Base-by-base conservation (phyloP, 2,797 vertebrate genomes). In the Arremon aurantiirostris region DNA sequence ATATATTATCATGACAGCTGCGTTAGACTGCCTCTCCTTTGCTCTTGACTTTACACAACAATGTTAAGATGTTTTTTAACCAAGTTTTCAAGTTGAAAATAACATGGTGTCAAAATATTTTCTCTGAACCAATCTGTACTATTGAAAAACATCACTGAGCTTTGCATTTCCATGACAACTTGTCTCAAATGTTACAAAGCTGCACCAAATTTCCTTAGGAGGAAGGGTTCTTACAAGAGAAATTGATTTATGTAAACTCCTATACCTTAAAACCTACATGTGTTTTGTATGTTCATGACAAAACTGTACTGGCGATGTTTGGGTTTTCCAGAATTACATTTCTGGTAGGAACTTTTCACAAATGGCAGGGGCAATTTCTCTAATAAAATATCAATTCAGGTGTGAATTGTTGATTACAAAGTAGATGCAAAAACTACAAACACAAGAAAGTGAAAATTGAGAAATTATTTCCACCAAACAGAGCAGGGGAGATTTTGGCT, bases 101-200 rank as follows among this genome's bases (percentile, higher is more conserved):
- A 96, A 94, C 85, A 93, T 49, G 86, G 86, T 97, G 94, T 97
- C 93, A 97, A 97, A 97, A 97, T 97, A 97, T 97, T 97, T 97
- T 94, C 97, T 96, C 84, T 53, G 49, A 95, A 91, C 95, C 95
- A 97, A 97, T 97, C 97, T 97, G 84, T 60, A 75, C 91, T 86
- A 97, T 94, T 96, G 96, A 97, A 96, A 97, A 96, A 93, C 96
- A 96, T 96, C 96, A 96, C 59, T 72, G 90, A 97, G 91, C 61
- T 96, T 94, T 93, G 69, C 5, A 96, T 98, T 97, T 84, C 95
- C 93, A 97, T 97, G 97, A 79, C 95, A 97, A 97, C 97, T 77
- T 57, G 2, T 82, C 92, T 96, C 81, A 96, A 82, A 93, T 72
- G 66, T 79, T 97, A 89, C 60, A 95, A 95, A 91, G 95, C 92